Evolutionary conservation across 2,888 invertebrate genomes (phyloP).

Genomic region (Belgica antarctica): DNA sequence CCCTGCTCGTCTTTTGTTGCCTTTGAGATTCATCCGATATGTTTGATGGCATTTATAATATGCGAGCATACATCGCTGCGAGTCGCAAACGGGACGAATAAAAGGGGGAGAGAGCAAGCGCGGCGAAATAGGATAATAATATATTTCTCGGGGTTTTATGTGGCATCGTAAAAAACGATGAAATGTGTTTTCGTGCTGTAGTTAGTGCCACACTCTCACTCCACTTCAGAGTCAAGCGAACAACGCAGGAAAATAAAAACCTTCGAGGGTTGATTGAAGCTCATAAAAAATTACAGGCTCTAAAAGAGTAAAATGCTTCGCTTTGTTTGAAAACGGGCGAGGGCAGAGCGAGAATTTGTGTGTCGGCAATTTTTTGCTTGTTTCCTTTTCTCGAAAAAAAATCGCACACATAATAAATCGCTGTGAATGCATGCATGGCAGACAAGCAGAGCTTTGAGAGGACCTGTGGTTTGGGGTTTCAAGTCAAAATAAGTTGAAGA

Average conservation of each 20-base stretch:
- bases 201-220: constrained; percentile 10
- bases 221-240: background rate
- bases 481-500: too few species aligned
- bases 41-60: constrained; percentile 25
- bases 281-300: constrained; percentile 29
- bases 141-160: constrained; percentile 20
- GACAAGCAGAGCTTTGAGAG: too few species aligned
- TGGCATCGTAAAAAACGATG: constrained; percentile 17
- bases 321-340: background rate
- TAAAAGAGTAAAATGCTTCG: constrained; percentile 8
- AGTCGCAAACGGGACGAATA: background rate
- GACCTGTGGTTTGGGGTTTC: too few species aligned
- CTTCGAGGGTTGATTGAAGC: constrained; percentile 35
- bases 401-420: constrained; percentile 15
- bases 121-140: constrained; percentile 15
- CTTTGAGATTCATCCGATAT: background rate
- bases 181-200: constrained; percentile 27
- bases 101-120: too few species aligned
- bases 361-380: background rate
- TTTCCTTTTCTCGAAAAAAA: background rate
- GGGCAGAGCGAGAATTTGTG: background rate
- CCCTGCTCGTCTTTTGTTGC: too few species aligned
- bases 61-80: background rate
- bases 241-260: background rate
- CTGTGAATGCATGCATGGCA: too few species aligned